Conservation (phyloP, 2,797 vertebrate genomes). For the Cirrhinus mrigala region DNA sequence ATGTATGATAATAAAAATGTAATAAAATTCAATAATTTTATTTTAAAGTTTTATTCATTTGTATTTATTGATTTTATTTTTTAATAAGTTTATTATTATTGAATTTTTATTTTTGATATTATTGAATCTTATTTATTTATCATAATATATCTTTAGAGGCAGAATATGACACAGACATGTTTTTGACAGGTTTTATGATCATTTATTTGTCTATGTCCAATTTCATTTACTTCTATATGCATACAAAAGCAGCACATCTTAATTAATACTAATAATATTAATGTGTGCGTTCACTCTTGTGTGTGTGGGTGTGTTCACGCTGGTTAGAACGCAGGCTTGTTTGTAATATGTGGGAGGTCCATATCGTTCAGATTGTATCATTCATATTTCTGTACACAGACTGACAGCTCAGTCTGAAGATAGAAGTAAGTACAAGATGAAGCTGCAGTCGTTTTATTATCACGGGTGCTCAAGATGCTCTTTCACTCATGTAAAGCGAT, state of each 20-base stretch:
- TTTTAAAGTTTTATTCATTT: too few species aligned
- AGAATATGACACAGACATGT: neutral
- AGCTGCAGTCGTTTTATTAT: slow-evolving; percentile 32
- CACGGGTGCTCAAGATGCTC: slow-evolving; percentile 12
- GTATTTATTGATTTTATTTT: too few species aligned
- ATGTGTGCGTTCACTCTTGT: slow-evolving; percentile 6
- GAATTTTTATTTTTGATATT: too few species aligned
- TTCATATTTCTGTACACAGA: slow-evolving; percentile 24
- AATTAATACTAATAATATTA: too few species aligned
- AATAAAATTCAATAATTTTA: too few species aligned
- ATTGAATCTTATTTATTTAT: too few species aligned
- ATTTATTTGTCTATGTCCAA: neutral
- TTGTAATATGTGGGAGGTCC: slow-evolving; percentile 48
- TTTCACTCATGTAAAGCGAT: slow-evolving; percentile 7
- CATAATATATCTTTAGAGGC: neutral
- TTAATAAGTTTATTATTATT: too few species aligned
- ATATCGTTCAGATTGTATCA: neutral
- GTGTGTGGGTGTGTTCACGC: slow-evolving; percentile 18
- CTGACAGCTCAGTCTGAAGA: slow-evolving; percentile 25
- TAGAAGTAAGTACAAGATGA: slow-evolving; percentile 20
- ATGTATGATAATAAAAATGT: too few species aligned
- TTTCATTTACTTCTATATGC: neutral
- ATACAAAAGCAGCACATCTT: neutral
- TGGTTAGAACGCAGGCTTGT: slow-evolving; percentile 23
- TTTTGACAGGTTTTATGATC: neutral